These are phyloP conservation scores for Nymphalis urticae DNA, from an alignment of 2,888 invertebrate species.

Conservation along the genomic window DNA sequence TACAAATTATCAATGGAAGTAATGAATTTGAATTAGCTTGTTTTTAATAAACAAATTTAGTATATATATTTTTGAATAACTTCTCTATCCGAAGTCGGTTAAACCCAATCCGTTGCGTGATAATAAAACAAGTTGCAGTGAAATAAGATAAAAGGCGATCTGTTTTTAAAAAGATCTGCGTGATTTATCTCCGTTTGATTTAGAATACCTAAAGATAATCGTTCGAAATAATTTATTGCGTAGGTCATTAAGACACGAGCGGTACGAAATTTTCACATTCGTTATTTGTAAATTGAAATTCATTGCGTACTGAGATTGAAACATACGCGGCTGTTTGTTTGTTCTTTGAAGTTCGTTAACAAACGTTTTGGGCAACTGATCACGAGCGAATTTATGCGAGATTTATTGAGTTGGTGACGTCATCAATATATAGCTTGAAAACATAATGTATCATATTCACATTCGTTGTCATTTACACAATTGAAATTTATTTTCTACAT, in stretches of 20 bases:
- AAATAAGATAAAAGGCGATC: constrained; percentile 20
- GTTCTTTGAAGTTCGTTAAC: constrained; percentile 4
- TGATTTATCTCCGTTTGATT: constrained; percentile 21
- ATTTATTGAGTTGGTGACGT: neutral
- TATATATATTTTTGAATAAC: neutral
- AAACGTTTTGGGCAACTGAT: neutral
- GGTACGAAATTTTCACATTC: neutral
- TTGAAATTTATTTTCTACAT: too few species aligned
- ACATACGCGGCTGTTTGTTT: neutral
- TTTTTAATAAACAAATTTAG: neutral
- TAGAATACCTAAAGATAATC: constrained; percentile 22
- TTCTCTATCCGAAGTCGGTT: neutral
- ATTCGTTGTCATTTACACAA: neutral
- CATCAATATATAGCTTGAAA: neutral
- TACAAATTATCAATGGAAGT: too few species aligned
- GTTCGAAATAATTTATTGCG: constrained; percentile 21
- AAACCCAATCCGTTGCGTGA: neutral
- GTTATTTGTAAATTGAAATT: constrained; percentile 11
- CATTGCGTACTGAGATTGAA: neutral
- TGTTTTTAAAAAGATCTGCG: constrained; percentile 3
- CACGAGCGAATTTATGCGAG: neutral
- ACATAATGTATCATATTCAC: neutral
- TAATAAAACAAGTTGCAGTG: constrained; percentile 8
- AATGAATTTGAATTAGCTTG: neutral
- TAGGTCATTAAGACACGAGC: constrained; percentile 14